Base-by-base conservation (phyloP, 2,113 vertebrate species). In the Malurus cyaneus region DNA sequence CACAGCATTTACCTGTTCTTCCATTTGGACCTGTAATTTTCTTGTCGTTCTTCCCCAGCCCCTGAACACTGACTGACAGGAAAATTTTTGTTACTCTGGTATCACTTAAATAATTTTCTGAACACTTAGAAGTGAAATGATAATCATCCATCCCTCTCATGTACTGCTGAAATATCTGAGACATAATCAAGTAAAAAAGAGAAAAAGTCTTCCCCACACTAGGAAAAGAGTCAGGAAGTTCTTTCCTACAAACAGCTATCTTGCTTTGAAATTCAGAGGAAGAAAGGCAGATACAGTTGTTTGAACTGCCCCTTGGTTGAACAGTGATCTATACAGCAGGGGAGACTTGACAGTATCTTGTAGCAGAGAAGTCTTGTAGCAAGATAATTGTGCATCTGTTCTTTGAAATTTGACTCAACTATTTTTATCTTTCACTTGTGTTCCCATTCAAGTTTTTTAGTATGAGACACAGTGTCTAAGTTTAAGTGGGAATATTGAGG, bases 71-170 rank as follows among this genome's bases (percentile, higher is more conserved):
- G 79, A 92, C 41, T 94, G 79, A 92, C 64, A 91, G 18, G 32
- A 65, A 93, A 65, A 88, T 41, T 81, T 96, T 85, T 92, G 72
- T 92, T 96, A 91, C 39, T 89, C 29, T 84, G 86, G 41, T 81
- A 95, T 96, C 76, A 86, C 79, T 96, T 89, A 89, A 91, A 95
- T 71, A 78, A 84, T 94, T 95, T 96, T 93, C 79, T 61, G 57
- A 96, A 94, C 72, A 84, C 81, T 95, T 91, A 84, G 80, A 92
- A 96, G 93, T 82, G 47, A 95, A 90, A 41, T 80, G n/a, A 87
- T 94, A 95, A 95, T 90, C 62, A 93, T 77, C 47, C 61, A 78
- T 88, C 62, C 64, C 18, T 94, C 67, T 94, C 79, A 77, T 53
- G 54, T 86, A 60, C n/a, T 80, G 44, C 52, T 95, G 76, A 88